Evolutionary conservation across 1,140 invertebrate genomes (phyloP).

Genomic region (Cydia splendana): DNA sequence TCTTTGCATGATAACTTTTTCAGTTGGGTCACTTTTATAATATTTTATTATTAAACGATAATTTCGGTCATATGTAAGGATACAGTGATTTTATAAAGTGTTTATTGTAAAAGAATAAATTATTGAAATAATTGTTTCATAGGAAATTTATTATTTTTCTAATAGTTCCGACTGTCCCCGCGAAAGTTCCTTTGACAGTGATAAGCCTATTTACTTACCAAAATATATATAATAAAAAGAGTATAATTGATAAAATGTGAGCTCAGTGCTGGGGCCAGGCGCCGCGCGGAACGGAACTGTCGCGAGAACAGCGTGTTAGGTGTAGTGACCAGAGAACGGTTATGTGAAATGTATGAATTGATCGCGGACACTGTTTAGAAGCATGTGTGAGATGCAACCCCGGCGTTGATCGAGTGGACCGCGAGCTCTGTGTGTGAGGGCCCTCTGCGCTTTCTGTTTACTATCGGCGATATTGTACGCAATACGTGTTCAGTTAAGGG

Average conservation of each 20-base stretch:
- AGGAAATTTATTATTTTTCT: slow-evolving; percentile 47
- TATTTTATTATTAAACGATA: slow-evolving; percentile 43
- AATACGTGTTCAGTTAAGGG: background rate
- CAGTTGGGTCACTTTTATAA: slow-evolving; percentile 15
- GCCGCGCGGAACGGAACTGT: background rate
- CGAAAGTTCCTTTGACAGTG: slow-evolving; percentile 9
- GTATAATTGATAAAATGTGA: too few relatives aligned
- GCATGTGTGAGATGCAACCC: background rate
- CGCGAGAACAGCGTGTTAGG: slow-evolving; percentile 2
- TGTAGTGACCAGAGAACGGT: slow-evolving; percentile 18
- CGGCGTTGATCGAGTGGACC: background rate
- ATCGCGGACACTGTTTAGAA: background rate
- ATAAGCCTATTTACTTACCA: background rate
- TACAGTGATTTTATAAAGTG: slow-evolving; percentile 69
- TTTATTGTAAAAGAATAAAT: slow-evolving; percentile 66
- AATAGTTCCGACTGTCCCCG: slow-evolving; percentile 13
- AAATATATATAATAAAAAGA: too few relatives aligned
- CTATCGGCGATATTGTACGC: background rate
- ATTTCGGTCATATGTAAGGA: slow-evolving; percentile 57
- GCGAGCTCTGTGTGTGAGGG: slow-evolving; percentile 1
- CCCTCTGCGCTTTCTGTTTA: background rate
- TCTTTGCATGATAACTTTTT: slow-evolving; percentile 30
- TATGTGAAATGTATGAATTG: background rate
- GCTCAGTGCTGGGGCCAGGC: background rate
- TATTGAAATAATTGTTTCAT: slow-evolving; percentile 60